Percentiles rank a stretch among this genome's conserved stretches.
phyloP scores from a whole-genome alignment of 1,140 invertebrate species.

The Acyrthosiphon pisum region DNA sequence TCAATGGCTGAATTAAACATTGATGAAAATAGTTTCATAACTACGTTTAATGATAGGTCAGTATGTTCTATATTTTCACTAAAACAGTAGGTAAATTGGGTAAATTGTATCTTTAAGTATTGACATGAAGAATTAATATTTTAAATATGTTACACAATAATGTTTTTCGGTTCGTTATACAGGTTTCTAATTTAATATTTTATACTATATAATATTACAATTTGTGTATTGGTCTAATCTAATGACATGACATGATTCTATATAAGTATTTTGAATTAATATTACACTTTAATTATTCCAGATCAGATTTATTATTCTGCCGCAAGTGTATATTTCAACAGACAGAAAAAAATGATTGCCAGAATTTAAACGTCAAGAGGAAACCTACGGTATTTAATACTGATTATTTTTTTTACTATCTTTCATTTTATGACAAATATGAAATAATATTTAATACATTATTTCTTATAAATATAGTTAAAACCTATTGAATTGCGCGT shows the following conservation, averaged over 20 bases:
- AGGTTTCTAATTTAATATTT: neutral
- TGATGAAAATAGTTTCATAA: neutral
- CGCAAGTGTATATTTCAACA: neutral
- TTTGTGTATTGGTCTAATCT: too few species aligned
- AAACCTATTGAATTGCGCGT: neutral
- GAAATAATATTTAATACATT: neutral
- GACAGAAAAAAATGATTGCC: neutral
- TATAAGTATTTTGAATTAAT: neutral
- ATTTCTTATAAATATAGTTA: neutral
- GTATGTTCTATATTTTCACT: neutral
- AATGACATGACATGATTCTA: too few species aligned
- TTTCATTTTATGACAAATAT: neutral
- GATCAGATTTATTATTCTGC: constrained; percentile 45
- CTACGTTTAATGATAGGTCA: constrained; percentile 16
- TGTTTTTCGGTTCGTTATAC: neutral
- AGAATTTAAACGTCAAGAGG: neutral
- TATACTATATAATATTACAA: neutral
- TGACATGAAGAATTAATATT: neutral
- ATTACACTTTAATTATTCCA: neutral
- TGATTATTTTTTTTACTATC: neutral
- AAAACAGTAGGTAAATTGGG: neutral
- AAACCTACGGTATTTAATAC: neutral
- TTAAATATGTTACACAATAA: neutral
- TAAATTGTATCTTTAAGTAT: neutral
- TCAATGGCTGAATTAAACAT: constrained; percentile 33